A percentile compares a stretch with the other conserved stretches of the same genome.
Evolutionary conservation across 2,888 invertebrate genomes (phyloP).

Genomic region (Drosophila buzzatii): DNA sequence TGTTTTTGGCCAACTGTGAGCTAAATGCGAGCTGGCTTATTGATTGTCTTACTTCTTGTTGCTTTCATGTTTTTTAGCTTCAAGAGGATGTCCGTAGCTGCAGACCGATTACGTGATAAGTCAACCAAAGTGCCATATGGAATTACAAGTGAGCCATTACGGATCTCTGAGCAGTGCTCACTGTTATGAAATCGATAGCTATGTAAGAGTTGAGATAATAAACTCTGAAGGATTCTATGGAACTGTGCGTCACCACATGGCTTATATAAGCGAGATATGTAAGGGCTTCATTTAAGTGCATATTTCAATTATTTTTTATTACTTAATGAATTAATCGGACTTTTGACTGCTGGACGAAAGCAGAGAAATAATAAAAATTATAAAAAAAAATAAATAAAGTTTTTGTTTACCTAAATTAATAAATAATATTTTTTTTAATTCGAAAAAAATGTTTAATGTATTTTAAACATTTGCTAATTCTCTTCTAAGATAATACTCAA

Average conservation of each 20-base stretch:
- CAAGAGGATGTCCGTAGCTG: slow-evolving; percentile 45
- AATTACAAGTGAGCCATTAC: slow-evolving; percentile 30
- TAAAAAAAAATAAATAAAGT: too few species aligned
- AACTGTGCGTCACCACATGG: background rate
- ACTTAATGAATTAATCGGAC: background rate
- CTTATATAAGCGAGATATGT: background rate
- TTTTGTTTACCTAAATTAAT: too few species aligned
- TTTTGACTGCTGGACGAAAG: background rate
- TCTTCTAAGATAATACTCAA: background rate
- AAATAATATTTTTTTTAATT: too few species aligned
- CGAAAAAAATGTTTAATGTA: too few species aligned
- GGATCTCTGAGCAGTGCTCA: slow-evolving; percentile 5
- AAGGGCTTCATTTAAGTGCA: background rate
- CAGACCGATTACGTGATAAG: slow-evolving; percentile 47
- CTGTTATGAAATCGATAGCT: slow-evolving; percentile 6
- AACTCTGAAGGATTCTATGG: background rate
- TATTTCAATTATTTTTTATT: background rate
- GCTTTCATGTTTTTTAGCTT: background rate
- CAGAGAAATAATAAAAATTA: background rate
- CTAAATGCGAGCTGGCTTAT: slow-evolving; percentile 42
- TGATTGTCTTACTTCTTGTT: slow-evolving; percentile 27
- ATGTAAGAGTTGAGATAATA: background rate
- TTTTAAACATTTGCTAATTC: background rate
- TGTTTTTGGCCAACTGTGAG: slow-evolving; percentile 20
- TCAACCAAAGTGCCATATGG: slow-evolving; percentile 32